Evolutionary conservation across 2,888 invertebrate genomes (phyloP).

Genomic region (Synergus laeviventris): DNA sequence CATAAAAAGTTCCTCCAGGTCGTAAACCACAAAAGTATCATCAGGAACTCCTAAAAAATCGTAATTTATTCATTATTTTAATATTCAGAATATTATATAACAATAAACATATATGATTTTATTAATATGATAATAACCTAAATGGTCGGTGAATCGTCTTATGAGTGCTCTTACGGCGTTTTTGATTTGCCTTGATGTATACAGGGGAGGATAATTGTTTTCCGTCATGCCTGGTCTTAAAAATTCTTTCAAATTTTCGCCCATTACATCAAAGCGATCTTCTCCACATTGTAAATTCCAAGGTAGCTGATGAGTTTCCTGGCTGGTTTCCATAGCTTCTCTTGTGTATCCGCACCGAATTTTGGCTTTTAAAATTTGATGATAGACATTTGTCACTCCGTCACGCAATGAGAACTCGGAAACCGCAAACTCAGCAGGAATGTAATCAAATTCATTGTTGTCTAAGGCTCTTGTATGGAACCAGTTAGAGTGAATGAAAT

Average conservation of each 20-base stretch:
- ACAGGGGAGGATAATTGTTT: conserved; percentile 73
- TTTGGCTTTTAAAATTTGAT: conserved; percentile 73
- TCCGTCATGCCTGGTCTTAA: conserved; percentile 61
- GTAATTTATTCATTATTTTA: conserved; percentile 11
- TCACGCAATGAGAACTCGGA: conserved; percentile 75
- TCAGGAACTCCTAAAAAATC: conserved; percentile 27
- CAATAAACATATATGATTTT: not conserved
- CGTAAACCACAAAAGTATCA: conserved; percentile 61
- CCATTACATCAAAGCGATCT: conserved; percentile 70
- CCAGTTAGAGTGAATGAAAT: conserved; percentile 72
- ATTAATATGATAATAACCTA: conserved; percentile 53
- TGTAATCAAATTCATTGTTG: conserved; percentile 63
- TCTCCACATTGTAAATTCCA: conserved; percentile 67
- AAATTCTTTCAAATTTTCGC: conserved; percentile 73
- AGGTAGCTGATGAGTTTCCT: conserved; percentile 76
- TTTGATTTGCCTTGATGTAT: conserved; percentile 63
- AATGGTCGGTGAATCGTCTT: conserved; percentile 51
- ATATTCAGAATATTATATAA: not conserved
- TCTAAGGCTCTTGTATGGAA: conserved; percentile 63
- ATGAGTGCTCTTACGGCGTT: conserved; percentile 56
- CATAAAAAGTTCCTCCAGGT: conserved; percentile 70
- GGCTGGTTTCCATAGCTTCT: conserved; percentile 74
- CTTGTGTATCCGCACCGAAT: conserved; percentile 76
- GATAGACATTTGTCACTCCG: conserved; percentile 72
- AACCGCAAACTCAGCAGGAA: conserved; percentile 78